Conservation (phyloP, 2,113 vertebrate species). For the Merops nubicus region DNA sequence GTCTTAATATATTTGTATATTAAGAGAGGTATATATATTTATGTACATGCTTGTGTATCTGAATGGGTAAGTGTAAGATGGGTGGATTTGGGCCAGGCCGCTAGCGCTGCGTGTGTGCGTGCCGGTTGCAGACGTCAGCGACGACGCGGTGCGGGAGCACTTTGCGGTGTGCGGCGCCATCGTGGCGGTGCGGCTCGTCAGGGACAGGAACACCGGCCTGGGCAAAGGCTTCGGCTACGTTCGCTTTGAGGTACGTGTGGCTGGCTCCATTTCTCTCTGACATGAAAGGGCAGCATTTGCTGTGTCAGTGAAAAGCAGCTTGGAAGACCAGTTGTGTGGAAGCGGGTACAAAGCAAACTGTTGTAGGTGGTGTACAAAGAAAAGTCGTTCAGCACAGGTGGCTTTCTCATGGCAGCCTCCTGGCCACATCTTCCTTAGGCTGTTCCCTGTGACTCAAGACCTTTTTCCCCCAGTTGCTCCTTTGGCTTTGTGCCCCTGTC, state of each 20-base stretch:
- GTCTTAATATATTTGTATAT: background rate
- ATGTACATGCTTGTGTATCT: background rate
- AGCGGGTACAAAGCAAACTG: background rate
- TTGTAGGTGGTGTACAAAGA: background rate
- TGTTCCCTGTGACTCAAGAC: background rate
- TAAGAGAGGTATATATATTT: too few species aligned
- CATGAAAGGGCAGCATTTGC: rapidly evolving
- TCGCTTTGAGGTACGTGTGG: slow-evolving; percentile 85
- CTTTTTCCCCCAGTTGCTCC: background rate
- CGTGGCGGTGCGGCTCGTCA: slow-evolving; percentile 85
- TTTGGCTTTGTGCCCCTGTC: background rate
- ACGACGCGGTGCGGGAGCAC: slow-evolving; percentile 80
- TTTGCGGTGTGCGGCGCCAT: slow-evolving; percentile 85
- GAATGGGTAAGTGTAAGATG: background rate
- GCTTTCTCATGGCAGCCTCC: background rate
- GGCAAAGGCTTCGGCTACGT: slow-evolving; percentile 96
- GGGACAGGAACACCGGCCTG: slow-evolving; percentile 83
- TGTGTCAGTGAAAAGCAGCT: background rate
- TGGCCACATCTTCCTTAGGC: background rate
- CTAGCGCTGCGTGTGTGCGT: background rate
- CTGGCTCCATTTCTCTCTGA: rapidly evolving
- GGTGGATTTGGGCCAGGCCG: background rate
- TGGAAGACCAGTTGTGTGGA: background rate
- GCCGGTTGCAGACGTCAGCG: slow-evolving; percentile 80
- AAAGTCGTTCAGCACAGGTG: background rate